Evolutionary conservation across 2,888 invertebrate species (phyloP).

Genomic region (Lomographa bimaculata): DNA sequence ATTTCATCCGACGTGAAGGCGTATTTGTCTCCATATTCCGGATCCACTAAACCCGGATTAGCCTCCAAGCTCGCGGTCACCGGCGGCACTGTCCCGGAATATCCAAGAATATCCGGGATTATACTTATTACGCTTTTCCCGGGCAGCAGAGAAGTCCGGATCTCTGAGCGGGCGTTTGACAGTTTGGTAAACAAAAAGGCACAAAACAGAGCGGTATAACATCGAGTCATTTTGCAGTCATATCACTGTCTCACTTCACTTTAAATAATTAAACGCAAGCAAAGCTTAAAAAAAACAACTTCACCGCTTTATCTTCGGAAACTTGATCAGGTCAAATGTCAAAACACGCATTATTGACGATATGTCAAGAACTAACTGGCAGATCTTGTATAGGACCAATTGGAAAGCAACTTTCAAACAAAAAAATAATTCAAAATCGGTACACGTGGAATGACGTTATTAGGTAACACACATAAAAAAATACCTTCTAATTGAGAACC

Average conservation of each 20-base stretch:
- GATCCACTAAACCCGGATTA: slow-evolving; percentile 2
- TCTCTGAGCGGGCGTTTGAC: slow-evolving; percentile 39
- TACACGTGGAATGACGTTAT: no score
- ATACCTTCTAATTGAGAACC: no score
- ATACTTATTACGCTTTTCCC: slow-evolving; percentile 48
- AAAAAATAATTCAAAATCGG: no score
- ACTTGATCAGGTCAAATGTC: background rate
- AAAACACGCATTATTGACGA: no score
- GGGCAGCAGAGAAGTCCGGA: slow-evolving; percentile 39
- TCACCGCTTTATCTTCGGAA: no score
- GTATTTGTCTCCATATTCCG: slow-evolving; percentile 6
- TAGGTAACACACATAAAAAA: no score
- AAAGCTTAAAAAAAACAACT: no score
- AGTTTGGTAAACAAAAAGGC: slow-evolving; percentile 35
- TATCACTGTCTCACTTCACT: slow-evolving; percentile 18
- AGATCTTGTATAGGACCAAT: no score
- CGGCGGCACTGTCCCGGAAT: slow-evolving; percentile 25
- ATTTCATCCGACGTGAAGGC: slow-evolving; percentile 8
- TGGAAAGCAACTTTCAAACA: no score
- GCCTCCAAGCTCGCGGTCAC: slow-evolving; percentile 7
- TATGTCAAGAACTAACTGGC: no score
- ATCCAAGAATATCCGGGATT: slow-evolving; percentile 46
- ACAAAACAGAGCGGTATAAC: slow-evolving; percentile 46
- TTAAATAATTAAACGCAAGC: no score
- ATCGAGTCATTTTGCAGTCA: slow-evolving; percentile 44